phyloP scores from a whole-genome alignment of 2,888 invertebrate genomes.

The Caenorhabditis zanzibari region DNA sequence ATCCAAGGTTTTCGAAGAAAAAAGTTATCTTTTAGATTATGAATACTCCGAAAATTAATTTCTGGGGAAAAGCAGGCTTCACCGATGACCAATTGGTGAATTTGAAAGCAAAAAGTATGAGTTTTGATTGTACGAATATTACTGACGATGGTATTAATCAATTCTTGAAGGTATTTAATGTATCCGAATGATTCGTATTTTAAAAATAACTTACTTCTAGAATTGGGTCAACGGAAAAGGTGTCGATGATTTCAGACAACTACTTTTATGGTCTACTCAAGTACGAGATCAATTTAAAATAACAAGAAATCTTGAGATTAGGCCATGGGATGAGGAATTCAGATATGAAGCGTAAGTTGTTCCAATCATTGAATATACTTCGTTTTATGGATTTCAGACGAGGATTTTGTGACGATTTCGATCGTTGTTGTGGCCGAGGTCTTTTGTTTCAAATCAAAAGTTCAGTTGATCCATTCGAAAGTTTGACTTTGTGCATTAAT shows the following conservation, averaged over 20 bases:
- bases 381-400: conserved; percentile 23
- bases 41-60: neutral
- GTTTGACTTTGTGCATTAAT: conserved; percentile 20
- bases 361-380: neutral
- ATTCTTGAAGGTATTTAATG: conserved; percentile 1
- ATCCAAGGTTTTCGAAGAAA: neutral
- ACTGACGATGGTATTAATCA: conserved; percentile 28
- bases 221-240: conserved; percentile 7
- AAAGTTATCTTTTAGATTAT: conserved; percentile 6
- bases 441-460: conserved; percentile 8
- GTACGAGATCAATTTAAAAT: neutral
- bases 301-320: neutral
- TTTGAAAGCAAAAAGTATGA: neutral
- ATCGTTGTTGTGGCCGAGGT: conserved; percentile 19
- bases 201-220: neutral
- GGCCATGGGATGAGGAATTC: conserved; percentile 11
- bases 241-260: neutral
- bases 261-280: conserved; percentile 4
- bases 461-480: conserved; percentile 13
- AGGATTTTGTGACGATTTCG: conserved; percentile 33
- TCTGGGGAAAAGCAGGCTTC: neutral
- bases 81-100: conserved; percentile 22
- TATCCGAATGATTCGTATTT: too few relatives aligned
- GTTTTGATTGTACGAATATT: conserved; percentile 2
- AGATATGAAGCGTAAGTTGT: conserved; percentile 7